Evolutionary conservation across 2,888 invertebrate genomes (phyloP).

Genomic region (Nineta flava): DNA sequence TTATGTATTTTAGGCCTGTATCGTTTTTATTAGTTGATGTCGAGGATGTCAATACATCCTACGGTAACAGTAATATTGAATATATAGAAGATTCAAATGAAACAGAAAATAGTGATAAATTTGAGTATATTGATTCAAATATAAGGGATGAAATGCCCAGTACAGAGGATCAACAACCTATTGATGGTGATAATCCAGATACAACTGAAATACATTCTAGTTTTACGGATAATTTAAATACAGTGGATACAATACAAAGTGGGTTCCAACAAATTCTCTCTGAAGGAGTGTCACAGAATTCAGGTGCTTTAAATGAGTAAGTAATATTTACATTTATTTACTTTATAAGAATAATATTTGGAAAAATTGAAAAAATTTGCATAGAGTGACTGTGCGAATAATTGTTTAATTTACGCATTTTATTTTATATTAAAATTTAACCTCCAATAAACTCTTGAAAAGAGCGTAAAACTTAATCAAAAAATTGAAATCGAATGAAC

Average conservation of each 20-base stretch:
- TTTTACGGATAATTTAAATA: no score
- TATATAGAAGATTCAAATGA: not conserved
- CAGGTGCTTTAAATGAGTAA: conserved; percentile 39
- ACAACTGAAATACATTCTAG: no score
- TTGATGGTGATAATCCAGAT: no score
- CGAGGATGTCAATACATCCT: not conserved
- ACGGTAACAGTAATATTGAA: not conserved
- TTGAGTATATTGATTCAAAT: not conserved
- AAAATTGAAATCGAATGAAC: no score
- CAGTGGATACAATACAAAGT: not conserved
- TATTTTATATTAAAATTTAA: no score
- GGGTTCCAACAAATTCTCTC: conserved; percentile 1
- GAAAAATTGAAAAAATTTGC: not conserved
- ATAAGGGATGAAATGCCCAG: no score
- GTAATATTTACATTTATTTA: conserved; percentile 16
- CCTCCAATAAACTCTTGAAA: no score
- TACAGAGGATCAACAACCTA: no score
- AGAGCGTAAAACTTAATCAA: no score
- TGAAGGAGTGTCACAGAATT: conserved; percentile 31
- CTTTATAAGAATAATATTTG: not conserved
- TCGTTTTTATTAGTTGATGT: conserved; percentile 3
- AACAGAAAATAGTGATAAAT: not conserved
- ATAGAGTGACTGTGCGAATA: no score
- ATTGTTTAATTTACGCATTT: no score
- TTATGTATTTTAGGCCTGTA: conserved; percentile 2